Percentiles rank a stretch among this genome's conserved stretches.
phyloP scores from a whole-genome alignment of 2,113 vertebrate species.

The Rhinopomastus cyanomelas region DNA sequence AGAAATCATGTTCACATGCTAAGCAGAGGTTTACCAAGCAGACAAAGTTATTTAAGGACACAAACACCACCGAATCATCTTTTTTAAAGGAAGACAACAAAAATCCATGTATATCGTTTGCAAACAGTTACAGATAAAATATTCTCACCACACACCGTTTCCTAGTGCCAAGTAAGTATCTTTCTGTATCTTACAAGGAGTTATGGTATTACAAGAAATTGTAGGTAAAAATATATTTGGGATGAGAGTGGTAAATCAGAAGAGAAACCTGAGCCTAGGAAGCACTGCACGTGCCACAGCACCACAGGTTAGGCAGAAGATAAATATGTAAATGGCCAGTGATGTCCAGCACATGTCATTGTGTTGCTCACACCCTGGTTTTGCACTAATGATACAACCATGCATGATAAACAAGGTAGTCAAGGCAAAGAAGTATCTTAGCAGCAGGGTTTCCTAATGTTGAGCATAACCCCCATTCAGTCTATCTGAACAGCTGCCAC shows the following conservation, averaged over 20 bases:
- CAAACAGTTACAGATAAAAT: not conserved
- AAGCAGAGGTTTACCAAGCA: not conserved
- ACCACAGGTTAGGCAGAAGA: not conserved
- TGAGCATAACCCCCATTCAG: not conserved
- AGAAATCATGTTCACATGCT: not conserved
- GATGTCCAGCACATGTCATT: not conserved
- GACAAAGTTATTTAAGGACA: not conserved
- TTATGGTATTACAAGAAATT: not conserved
- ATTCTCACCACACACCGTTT: not conserved
- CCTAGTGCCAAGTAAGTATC: not conserved
- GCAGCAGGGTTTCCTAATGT: not conserved
- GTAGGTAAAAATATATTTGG: not conserved
- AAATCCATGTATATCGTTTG: not conserved
- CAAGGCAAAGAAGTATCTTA: not conserved
- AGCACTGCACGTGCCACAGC: fast-evolving
- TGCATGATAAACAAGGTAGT: fast-evolving
- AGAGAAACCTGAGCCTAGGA: not conserved
- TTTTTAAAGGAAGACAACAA: not conserved
- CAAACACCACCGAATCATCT: not conserved
- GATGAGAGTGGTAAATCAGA: not conserved
- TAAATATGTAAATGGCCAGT: not conserved
- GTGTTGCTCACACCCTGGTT: not conserved
- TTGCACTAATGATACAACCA: not conserved
- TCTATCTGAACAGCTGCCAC: not conserved
- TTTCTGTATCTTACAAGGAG: not conserved